Conservation (phyloP, 92 coral and sea anemone species). For the Micromussa lordhowensis region DNA sequence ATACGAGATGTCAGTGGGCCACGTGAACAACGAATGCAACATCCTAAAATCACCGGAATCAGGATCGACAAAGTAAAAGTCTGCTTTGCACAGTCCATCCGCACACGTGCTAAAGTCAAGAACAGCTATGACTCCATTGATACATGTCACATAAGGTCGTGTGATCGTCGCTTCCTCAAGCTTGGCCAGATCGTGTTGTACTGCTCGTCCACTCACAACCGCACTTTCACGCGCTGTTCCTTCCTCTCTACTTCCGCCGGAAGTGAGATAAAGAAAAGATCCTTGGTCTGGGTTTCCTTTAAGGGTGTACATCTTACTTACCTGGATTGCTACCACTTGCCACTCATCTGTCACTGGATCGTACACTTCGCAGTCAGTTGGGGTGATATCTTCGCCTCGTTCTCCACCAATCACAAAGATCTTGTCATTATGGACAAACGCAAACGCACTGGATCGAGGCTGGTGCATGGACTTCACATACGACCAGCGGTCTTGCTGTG, state of each 20-base stretch:
- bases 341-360: conserved; percentile 68
- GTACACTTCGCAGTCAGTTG: conserved; percentile 65
- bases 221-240: neutral
- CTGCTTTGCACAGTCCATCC: conserved; percentile 52
- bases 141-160: conserved; percentile 48
- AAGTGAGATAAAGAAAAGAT: conserved; percentile 17
- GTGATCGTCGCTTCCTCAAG: conserved; percentile 32
- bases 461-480: conserved; percentile 68
- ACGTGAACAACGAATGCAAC: conserved; percentile 36
- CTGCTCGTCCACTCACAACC: neutral
- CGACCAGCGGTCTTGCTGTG: conserved; percentile 60
- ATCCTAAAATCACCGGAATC: conserved; percentile 32
- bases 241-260: conserved; percentile 4
- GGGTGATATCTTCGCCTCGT: conserved; percentile 53
- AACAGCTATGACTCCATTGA: conserved; percentile 33
- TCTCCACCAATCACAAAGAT: conserved; percentile 74
- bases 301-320: conserved; percentile 19
- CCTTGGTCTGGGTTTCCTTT: conserved; percentile 36
- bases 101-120: conserved; percentile 53
- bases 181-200: conserved; percentile 3
- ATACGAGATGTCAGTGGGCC: conserved; percentile 70
- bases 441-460: conserved; percentile 69
- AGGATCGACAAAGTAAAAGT: conserved; percentile 39
- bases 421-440: conserved; percentile 67
- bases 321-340: conserved; percentile 49